Evolutionary conservation across 2,888 invertebrate genomes (phyloP).

Genomic region (Diarsia brunnea): DNA sequence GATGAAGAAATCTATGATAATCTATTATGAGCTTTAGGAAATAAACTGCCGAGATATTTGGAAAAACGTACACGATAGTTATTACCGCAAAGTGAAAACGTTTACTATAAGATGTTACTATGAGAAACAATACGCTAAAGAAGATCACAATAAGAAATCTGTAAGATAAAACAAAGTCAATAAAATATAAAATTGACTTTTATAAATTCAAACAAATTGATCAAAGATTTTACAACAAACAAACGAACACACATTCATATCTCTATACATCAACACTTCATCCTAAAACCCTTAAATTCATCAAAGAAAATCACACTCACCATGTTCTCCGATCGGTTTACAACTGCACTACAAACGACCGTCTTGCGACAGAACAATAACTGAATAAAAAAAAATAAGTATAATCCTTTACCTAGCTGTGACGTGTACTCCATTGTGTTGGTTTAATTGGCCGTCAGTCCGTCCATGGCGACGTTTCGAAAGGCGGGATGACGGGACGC

Average conservation of each 20-base stretch:
- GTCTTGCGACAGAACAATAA: slow-evolving; percentile 68
- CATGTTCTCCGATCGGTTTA: slow-evolving; percentile 53
- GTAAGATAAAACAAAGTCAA: neutral
- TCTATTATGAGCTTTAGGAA: neutral
- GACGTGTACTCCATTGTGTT: slow-evolving; percentile 85
- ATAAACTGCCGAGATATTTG: neutral
- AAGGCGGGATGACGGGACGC: slow-evolving; percentile 72
- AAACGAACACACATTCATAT: slow-evolving; percentile 5
- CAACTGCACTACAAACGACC: slow-evolving; percentile 41
- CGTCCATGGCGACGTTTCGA: slow-evolving; percentile 66
- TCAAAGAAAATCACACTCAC: slow-evolving; percentile 52
- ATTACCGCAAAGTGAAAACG: neutral
- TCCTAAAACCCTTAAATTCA: neutral
- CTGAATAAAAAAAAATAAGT: slow-evolving; percentile 74
- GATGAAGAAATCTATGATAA: slow-evolving; percentile 21
- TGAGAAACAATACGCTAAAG: neutral
- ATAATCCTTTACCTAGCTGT: slow-evolving; percentile 77
- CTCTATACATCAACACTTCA: neutral
- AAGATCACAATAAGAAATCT: neutral
- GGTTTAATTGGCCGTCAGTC: slow-evolving; percentile 73
- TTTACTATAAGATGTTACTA: neutral
- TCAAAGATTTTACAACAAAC: neutral
- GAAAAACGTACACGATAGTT: neutral
- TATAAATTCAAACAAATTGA: neutral
- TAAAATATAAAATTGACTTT: neutral